A percentile compares a stretch with the other conserved stretches of the same genome.
phyloP scores from a whole-genome alignment of 2,888 invertebrate species.

The Teleiodes luculella region DNA sequence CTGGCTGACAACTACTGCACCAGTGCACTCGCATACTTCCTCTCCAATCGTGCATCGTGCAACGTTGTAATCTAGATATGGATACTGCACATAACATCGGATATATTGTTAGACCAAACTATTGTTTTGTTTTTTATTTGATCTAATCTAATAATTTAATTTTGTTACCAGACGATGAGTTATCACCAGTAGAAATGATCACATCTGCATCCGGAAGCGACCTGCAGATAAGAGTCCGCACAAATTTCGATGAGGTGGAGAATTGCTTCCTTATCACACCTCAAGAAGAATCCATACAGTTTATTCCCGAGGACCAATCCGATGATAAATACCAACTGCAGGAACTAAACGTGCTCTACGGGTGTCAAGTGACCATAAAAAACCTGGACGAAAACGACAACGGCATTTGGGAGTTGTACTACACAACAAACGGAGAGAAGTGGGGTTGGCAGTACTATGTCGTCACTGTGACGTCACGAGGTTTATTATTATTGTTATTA shows the following conservation, averaged over 20 bases:
- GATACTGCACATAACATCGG: too few species aligned
- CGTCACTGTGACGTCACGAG: neutral
- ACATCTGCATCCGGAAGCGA: conserved; percentile 21
- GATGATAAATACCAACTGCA: conserved; percentile 25
- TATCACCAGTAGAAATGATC: neutral
- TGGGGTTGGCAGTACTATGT: neutral
- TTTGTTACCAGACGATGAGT: too few species aligned
- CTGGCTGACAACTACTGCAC: too few species aligned
- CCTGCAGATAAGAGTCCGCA: conserved; percentile 20
- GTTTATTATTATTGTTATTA: too few species aligned
- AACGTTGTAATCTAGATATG: too few species aligned
- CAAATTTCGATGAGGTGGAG: conserved; percentile 14
- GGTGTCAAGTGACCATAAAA: conserved; percentile 15
- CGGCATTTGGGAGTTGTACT: conserved; percentile 32
- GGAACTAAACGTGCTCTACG: conserved; percentile 2
- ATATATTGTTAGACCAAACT: too few species aligned
- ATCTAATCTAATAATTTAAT: too few species aligned
- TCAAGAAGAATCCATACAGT: conserved; percentile 22
- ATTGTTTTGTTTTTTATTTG: too few species aligned
- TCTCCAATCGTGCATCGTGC: too few species aligned
- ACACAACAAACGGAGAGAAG: neutral
- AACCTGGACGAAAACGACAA: conserved; percentile 26
- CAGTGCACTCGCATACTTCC: too few species aligned
- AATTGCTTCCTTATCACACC: conserved; percentile 32
- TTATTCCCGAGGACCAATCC: conserved; percentile 29